Conservation (phyloP, 2,888 invertebrate genomes). For the Melanophora roralis region DNA sequence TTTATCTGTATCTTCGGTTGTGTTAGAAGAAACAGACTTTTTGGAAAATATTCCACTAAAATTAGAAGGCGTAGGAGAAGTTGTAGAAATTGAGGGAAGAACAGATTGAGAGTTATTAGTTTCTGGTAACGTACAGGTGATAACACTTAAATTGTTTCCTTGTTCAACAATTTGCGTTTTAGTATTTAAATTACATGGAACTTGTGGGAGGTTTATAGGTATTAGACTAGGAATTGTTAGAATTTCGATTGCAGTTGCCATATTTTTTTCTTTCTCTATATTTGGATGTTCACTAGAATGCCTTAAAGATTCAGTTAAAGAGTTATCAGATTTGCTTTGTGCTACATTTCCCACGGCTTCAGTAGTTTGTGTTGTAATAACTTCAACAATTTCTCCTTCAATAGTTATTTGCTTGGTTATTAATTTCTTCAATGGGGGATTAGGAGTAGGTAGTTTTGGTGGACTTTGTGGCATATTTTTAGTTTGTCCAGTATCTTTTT, state of each 20-base stretch:
- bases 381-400: conserved; percentile 32
- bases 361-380: neutral
- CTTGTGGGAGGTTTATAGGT: too few relatives aligned
- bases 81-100: conserved; percentile 49
- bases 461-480: neutral
- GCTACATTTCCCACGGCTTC: too few relatives aligned
- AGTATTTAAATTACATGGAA: too few relatives aligned
- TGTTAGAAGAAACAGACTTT: neutral
- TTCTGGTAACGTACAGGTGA: too few relatives aligned
- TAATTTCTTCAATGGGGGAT: neutral
- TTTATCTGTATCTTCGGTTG: conserved; percentile 31
- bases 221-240: too few relatives aligned
- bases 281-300: too few relatives aligned
- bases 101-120: neutral
- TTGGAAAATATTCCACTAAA: conserved; percentile 57
- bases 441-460: neutral
- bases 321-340: too few relatives aligned
- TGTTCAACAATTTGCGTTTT: too few relatives aligned
- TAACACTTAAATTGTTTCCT: too few relatives aligned
- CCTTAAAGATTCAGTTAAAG: too few relatives aligned
- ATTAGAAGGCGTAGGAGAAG: conserved; percentile 49
- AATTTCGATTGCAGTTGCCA: too few relatives aligned
- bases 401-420: conserved; percentile 30
- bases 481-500: neutral
- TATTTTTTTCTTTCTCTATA: too few relatives aligned